These are phyloP conservation scores for Cancer borealis DNA, from an alignment of 2,888 invertebrate species.

Conservation along the genomic window DNA sequence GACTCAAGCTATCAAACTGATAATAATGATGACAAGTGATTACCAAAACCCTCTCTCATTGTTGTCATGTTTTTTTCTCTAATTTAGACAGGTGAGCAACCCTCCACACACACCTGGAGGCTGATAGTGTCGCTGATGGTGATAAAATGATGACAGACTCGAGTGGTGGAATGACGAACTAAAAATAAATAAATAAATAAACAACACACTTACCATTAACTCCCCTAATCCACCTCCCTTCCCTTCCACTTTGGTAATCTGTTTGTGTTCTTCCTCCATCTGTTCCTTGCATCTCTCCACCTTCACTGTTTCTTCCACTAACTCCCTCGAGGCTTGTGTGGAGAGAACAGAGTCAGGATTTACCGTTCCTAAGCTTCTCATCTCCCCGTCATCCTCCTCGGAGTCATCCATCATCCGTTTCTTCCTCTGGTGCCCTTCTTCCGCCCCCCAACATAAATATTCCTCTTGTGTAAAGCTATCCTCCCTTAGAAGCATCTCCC, in stretches of 20 bases:
- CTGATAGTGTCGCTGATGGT: no score
- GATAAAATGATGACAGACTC: no score
- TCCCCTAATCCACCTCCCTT: not conserved
- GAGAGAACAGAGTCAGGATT: conserved; percentile 70
- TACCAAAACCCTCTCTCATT: no score
- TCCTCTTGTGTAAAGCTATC: not conserved
- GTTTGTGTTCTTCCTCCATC: not conserved
- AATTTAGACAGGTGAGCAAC: no score
- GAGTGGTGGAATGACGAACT: no score
- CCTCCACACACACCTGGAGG: no score
- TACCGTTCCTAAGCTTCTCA: conserved; percentile 63
- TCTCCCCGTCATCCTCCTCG: conserved; percentile 62
- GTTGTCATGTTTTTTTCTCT: no score
- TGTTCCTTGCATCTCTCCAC: not conserved
- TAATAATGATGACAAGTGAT: no score
- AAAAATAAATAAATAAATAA: not conserved
- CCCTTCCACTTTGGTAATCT: not conserved
- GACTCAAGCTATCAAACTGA: no score
- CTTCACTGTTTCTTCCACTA: not conserved
- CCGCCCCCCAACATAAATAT: not conserved
- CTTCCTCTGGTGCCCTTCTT: not conserved
- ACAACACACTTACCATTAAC: conserved; percentile 44
- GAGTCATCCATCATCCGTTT: conserved; percentile 57
- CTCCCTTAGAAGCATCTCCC: no score
- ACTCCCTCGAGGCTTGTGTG: not conserved